Percentiles rank a stretch among this genome's conserved stretches.
Conservation (phyloP, 2,888 invertebrate genomes). For the Netelia inedita region DNA sequence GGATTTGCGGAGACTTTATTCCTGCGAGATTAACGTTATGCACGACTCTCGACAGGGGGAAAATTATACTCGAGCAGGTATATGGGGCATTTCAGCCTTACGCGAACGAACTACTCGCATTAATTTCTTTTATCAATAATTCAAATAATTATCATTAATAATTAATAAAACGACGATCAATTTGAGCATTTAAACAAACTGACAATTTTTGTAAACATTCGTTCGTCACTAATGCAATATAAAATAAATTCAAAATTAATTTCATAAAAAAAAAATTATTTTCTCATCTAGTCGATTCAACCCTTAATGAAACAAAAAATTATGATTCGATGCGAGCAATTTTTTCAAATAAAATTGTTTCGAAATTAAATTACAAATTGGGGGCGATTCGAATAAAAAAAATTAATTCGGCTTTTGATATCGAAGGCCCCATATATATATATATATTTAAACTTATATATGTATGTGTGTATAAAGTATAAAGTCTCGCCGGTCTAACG, state of each 20-base stretch:
- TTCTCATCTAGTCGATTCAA: no score
- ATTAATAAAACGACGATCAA: not conserved
- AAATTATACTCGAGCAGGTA: slow-evolving; percentile 13
- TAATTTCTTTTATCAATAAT: no score
- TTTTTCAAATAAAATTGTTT: no score
- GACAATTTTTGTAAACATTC: no score
- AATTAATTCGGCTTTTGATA: not conserved
- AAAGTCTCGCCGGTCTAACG: slow-evolving; percentile 43
- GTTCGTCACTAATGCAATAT: no score
- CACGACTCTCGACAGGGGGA: slow-evolving; percentile 45
- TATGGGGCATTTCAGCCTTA: not conserved
- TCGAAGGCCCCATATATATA: not conserved
- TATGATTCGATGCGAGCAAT: no score
- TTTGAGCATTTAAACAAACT: not conserved
- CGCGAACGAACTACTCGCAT: not conserved
- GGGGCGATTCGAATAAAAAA: no score
- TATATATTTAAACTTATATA: not conserved
- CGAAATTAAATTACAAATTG: no score
- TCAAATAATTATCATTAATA: no score
- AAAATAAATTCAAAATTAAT: no score
- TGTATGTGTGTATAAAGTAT: slow-evolving; percentile 5
- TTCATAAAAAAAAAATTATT: no score
- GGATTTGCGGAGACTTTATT: slow-evolving; percentile 62
- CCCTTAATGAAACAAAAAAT: no score
- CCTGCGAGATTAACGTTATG: slow-evolving; percentile 61